These are phyloP conservation scores for Magallana ariakensis DNA, from an alignment of 1,140 invertebrate species.

Conservation along the genomic window DNA sequence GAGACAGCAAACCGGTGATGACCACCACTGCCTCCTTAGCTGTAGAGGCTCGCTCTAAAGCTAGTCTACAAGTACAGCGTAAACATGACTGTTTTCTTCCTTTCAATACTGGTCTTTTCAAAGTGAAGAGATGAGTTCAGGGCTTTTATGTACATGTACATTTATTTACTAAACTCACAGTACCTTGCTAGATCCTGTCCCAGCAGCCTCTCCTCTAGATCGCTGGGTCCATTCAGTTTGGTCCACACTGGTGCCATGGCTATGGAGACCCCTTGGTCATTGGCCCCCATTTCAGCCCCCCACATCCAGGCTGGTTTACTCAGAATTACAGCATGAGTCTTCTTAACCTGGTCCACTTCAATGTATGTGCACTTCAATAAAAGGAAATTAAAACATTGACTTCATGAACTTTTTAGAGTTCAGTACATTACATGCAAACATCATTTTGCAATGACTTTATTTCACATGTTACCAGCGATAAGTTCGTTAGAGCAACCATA, in stretches of 20 bases:
- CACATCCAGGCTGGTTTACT: constrained; percentile 90
- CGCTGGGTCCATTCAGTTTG: constrained; percentile 80
- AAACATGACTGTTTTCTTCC: too few species aligned
- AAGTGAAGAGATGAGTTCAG: too few species aligned
- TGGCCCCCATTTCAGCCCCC: constrained; percentile 90
- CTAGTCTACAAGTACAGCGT: constrained; percentile 81
- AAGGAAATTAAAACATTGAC: not conserved
- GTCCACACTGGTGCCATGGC: constrained; percentile 89
- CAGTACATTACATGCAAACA: too few species aligned
- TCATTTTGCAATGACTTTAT: too few species aligned
- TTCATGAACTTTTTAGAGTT: too few species aligned
- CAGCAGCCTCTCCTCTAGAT: constrained; percentile 84
- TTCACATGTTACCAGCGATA: too few species aligned
- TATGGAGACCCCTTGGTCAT: constrained; percentile 86
- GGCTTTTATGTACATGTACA: too few species aligned
- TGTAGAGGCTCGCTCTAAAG: constrained; percentile 84
- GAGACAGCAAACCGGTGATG: constrained; percentile 84
- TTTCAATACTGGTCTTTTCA: too few species aligned
- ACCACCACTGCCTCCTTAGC: constrained; percentile 85
- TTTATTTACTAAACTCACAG: constrained; percentile 30
- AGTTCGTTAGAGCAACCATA: too few species aligned
- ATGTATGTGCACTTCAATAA: constrained; percentile 87
- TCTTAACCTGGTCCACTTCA: constrained; percentile 83
- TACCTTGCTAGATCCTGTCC: constrained; percentile 89
- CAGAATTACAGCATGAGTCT: constrained; percentile 85